phyloP scores from a whole-genome alignment of 2,797 vertebrate genomes.

The Melanotaenia nigrans region DNA sequence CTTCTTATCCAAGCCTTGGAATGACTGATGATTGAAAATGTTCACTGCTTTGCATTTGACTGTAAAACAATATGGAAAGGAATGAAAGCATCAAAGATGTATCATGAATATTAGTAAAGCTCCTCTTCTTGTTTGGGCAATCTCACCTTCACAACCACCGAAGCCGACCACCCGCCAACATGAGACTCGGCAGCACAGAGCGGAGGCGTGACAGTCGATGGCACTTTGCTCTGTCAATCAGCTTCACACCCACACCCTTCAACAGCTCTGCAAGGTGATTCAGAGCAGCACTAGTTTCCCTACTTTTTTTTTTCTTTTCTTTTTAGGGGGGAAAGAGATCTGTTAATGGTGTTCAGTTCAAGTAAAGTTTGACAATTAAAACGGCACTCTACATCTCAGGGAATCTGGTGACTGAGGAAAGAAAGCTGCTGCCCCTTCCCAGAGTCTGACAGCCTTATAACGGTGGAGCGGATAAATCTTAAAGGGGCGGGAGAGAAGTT shows the following conservation, averaged over 20 bases:
- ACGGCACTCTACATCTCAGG: conserved; percentile 97
- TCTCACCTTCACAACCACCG: conserved; percentile 66
- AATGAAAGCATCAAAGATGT: conserved; percentile 73
- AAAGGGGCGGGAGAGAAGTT: conserved; percentile 64
- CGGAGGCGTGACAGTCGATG: conserved; percentile 25
- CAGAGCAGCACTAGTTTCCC: conserved; percentile 48
- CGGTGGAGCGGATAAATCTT: conserved; percentile 71
- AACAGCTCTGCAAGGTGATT: conserved; percentile 45
- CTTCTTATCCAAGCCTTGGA: conserved; percentile 84
- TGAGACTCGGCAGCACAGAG: conserved; percentile 55
- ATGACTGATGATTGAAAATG: conserved; percentile 80
- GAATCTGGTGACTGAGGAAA: conserved; percentile 92
- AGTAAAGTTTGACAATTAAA: conserved; percentile 79
- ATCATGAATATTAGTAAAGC: conserved; percentile 65
- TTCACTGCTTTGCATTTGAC: conserved; percentile 85
- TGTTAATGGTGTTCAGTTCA: conserved; percentile 66
- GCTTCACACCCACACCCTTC: conserved; percentile 58
- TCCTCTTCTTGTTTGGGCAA: conserved; percentile 70
- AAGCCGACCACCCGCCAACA: conserved; percentile 55
- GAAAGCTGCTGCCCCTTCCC: conserved; percentile 82
- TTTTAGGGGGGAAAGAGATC: conserved; percentile 6
- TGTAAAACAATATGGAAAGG: conserved; percentile 74
- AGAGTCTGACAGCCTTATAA: conserved; percentile 81
- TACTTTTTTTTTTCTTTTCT: conserved; percentile 9
- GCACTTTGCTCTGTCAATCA: conserved; percentile 32